phyloP scores from a whole-genome alignment of 1,140 invertebrate genomes.

The Cyclargus thomasi region DNA sequence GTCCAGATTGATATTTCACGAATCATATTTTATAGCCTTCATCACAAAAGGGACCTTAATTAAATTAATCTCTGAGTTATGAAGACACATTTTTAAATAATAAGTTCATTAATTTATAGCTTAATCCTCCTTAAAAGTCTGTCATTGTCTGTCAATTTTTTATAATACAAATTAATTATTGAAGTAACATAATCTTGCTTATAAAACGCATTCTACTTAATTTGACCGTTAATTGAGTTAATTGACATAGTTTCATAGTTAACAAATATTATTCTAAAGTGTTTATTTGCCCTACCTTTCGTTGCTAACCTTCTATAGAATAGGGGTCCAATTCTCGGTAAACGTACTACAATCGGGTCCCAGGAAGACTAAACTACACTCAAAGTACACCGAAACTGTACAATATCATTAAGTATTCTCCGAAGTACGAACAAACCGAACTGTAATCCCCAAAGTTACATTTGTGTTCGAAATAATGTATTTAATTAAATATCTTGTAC shows the following conservation, averaged over 20 bases:
- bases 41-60: neutral
- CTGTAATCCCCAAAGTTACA: neutral
- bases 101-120: neutral
- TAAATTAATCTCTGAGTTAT: neutral
- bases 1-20: conserved; percentile 16
- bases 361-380: neutral
- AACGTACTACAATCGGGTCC: neutral
- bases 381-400: neutral
- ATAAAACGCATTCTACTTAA: too few species aligned
- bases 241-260: too few species aligned
- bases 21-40: neutral
- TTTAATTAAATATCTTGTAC: conserved; percentile 4
- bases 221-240: too few species aligned
- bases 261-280: too few species aligned
- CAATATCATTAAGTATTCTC: neutral
- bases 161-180: too few species aligned
- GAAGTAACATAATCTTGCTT: too few species aligned
- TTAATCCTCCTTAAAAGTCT: too few species aligned
- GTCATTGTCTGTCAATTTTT: too few species aligned
- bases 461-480: neutral
- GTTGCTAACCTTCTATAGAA: too few species aligned
- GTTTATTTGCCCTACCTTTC: too few species aligned
- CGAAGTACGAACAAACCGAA: neutral
- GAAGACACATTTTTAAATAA: neutral
- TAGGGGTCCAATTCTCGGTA: neutral